Conservation (phyloP, 2,888 invertebrate genomes). For the Biston betularia region DNA sequence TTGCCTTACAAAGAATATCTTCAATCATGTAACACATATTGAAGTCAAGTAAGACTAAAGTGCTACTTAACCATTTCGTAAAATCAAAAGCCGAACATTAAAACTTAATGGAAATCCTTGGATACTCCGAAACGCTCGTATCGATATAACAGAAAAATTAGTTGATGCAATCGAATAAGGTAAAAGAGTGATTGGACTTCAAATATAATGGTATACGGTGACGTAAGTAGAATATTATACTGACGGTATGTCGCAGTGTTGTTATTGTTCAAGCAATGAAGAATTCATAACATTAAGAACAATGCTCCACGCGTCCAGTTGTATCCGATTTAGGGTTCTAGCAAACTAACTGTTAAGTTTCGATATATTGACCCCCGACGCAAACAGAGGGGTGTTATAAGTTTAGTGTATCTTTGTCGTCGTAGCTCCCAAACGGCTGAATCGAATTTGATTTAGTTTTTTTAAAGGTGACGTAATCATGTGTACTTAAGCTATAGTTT, state of each 20-base stretch:
- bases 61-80: slow-evolving; percentile 60
- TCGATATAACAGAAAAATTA: slow-evolving; percentile 71
- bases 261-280: slow-evolving; percentile 9
- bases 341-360: background rate
- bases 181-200: slow-evolving; percentile 66
- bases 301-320: background rate
- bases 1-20: slow-evolving; percentile 44
- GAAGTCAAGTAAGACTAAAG: slow-evolving; percentile 47
- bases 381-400: too few relatives aligned
- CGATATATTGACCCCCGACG: background rate
- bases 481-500: too few relatives aligned
- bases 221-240: slow-evolving; percentile 60
- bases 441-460: too few relatives aligned
- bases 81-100: slow-evolving; percentile 62
- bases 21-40: slow-evolving; percentile 40
- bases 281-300: slow-evolving; percentile 13
- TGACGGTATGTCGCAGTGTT: slow-evolving; percentile 49
- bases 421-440: too few relatives aligned
- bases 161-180: slow-evolving; percentile 72
- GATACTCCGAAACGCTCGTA: slow-evolving; percentile 62
- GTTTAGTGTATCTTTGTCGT: too few relatives aligned
- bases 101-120: slow-evolving; percentile 68
- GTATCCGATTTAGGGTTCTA: background rate
- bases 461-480: too few relatives aligned
- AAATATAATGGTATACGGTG: slow-evolving; percentile 61